phyloP scores from a whole-genome alignment of 2,888 invertebrate species.

The Brachycybe producta region DNA sequence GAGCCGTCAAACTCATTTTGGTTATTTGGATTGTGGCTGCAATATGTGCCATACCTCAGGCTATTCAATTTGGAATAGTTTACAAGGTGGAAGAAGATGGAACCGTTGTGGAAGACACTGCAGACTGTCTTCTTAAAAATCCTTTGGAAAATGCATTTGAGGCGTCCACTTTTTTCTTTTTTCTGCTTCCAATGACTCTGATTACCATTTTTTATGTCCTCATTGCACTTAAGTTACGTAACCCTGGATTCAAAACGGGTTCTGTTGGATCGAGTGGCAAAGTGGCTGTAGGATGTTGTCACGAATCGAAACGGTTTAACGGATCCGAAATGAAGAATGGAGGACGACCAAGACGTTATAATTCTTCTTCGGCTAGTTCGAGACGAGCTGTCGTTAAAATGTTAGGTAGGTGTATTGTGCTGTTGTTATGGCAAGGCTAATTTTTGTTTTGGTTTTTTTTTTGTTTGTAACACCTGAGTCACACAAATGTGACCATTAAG shows the following conservation, averaged over 20 bases:
- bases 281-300: background rate
- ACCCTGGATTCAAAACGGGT: slow-evolving; percentile 9
- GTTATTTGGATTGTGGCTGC: slow-evolving; percentile 62
- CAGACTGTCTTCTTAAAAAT: slow-evolving; percentile 45
- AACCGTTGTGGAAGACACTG: slow-evolving; percentile 40
- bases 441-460: too few species aligned
- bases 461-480: too few species aligned
- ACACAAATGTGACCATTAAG: too few species aligned
- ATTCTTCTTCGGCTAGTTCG: slow-evolving; percentile 17
- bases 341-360: slow-evolving; percentile 7
- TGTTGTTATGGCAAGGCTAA: too few species aligned
- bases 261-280: slow-evolving; percentile 3
- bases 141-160: slow-evolving; percentile 58
- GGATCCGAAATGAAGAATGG: slow-evolving; percentile 20
- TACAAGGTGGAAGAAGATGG: slow-evolving; percentile 30
- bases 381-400: slow-evolving; percentile 42
- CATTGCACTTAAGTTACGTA: slow-evolving; percentile 29
- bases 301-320: slow-evolving; percentile 20
- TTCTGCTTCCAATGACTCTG: slow-evolving; percentile 72
- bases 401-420: slow-evolving; percentile 41
- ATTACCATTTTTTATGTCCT: slow-evolving; percentile 59
- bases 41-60: slow-evolving; percentile 57
- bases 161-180: slow-evolving; percentile 63
- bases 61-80: slow-evolving; percentile 60
- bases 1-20: slow-evolving; percentile 66